Evolutionary conservation across 2,797 vertebrate species (phyloP).

Genomic region (Taeniopygia guttata): DNA sequence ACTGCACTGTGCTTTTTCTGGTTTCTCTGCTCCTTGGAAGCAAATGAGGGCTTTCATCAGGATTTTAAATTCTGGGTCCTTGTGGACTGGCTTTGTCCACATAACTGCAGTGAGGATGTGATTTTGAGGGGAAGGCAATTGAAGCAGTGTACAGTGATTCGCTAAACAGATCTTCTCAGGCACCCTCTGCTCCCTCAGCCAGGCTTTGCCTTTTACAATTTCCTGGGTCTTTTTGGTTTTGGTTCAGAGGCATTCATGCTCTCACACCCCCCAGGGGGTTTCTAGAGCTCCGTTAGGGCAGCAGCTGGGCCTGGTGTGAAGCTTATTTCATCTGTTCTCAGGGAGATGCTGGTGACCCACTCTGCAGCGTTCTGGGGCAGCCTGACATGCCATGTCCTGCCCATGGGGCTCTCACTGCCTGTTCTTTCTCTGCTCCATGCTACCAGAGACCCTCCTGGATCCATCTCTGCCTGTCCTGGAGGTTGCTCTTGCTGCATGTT

Average conservation of each 20-base stretch:
- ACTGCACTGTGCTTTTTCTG: conserved; percentile 24
- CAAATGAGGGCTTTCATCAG: not conserved
- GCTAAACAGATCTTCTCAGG: not conserved
- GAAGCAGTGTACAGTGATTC: not conserved
- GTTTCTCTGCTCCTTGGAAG: not conserved
- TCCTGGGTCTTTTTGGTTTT: not conserved
- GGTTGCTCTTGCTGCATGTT: not conserved
- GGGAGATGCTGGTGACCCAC: not conserved
- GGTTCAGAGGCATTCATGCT: not conserved
- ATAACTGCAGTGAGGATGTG: not conserved
- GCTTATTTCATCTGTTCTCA: not conserved
- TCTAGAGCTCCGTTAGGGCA: not conserved
- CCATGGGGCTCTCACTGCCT: not conserved
- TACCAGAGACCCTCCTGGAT: not conserved
- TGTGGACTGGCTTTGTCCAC: not conserved
- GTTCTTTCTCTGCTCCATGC: not conserved
- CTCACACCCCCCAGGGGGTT: not conserved
- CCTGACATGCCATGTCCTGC: not conserved
- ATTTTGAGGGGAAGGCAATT: not conserved
- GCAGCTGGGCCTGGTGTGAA: not conserved
- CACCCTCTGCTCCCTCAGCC: not conserved
- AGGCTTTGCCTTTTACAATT: not conserved
- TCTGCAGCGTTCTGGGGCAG: not conserved
- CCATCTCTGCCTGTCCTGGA: not conserved
- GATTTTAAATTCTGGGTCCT: not conserved